Percentiles rank a stretch among this genome's conserved stretches.
Conservation (phyloP, 53 echinoderm and acorn worm genomes). For the Paelopatides confundens region DNA sequence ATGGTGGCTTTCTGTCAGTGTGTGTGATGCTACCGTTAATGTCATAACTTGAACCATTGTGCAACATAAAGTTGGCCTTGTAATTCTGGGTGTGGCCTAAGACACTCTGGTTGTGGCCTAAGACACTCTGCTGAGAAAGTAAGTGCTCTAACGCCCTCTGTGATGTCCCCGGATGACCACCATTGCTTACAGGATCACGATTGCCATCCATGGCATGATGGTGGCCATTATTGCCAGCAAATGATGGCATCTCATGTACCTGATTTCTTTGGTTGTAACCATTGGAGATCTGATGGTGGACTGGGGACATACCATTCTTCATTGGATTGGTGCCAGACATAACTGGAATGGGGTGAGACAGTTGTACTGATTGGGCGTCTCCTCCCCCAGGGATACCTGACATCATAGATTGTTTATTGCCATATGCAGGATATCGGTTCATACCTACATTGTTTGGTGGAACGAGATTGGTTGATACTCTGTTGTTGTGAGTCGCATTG, state of each 20-base stretch:
- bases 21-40: neutral
- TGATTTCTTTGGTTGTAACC: conserved; percentile 3
- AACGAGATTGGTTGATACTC: neutral
- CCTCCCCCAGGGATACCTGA: neutral
- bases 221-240: neutral
- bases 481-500: neutral
- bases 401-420: conserved; percentile 25
- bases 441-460: neutral
- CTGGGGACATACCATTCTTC: neutral
- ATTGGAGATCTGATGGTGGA: neutral
- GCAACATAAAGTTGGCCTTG: conserved; percentile 38
- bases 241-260: neutral
- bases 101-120: conserved; percentile 20
- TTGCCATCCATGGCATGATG: neutral
- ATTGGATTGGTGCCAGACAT: neutral
- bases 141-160: conserved; percentile 40
- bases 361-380: neutral
- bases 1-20: conserved; percentile 7
- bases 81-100: conserved; percentile 17
- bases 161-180: conserved; percentile 16
- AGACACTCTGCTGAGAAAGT: conserved; percentile 40
- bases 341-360: neutral
- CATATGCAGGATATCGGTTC: conserved; percentile 5
- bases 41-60: conserved; percentile 14
- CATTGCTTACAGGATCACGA: neutral